Evolutionary conservation across 2,113 vertebrate genomes (phyloP), one percentile per base, ranked within the genome.

Genomic region (Sciurus niger): DNA sequence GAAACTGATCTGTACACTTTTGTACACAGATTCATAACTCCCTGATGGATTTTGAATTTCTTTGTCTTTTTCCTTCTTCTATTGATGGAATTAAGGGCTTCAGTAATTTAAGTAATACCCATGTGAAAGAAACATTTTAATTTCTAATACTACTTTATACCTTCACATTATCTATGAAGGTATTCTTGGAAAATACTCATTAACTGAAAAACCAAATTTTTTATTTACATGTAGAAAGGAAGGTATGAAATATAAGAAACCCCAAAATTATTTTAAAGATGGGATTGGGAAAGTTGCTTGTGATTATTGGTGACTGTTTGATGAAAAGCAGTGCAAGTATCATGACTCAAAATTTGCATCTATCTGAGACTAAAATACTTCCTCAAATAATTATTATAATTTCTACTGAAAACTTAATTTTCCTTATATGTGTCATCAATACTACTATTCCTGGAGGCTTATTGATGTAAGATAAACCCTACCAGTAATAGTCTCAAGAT

Each of bases 351-450:
- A 55, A 55, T 95, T 85, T 86, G 18, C 34, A 87, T 70, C 48
- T 79, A 55, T 4, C 60, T 60, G 51, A 92, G 60, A 79, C 22
- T 48, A 51, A 83, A 83, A 94, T 32, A 16, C 0, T 83, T 93
- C 25, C 58, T 83, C 46, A 68, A 37, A 30, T 76, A 89, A 89
- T 76, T 83, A 74, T 40, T 91, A 9, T 73, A 93, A 90, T 94
- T 93, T 96, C 24, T 84, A 55, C 28, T 72, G 76, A 95, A 85
- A 83, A 89, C 25, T 70, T 83, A 88, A 28, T 84, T 92, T 60
- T 72, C 9, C 48, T 89, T 63, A 32, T 37, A 67, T 0, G 22
- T 84, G 92, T 90, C 25, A 84, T 80, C 22, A 43, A 8, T 77
- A 60, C 16, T 10, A 77, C 16, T 10, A 77, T 77, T 88, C 34